A percentile compares a stretch with the other conserved stretches of the same genome.
These are phyloP conservation scores for Petrophora chlorosata DNA, from an alignment of 2,888 invertebrate genomes.

Conservation along the genomic window DNA sequence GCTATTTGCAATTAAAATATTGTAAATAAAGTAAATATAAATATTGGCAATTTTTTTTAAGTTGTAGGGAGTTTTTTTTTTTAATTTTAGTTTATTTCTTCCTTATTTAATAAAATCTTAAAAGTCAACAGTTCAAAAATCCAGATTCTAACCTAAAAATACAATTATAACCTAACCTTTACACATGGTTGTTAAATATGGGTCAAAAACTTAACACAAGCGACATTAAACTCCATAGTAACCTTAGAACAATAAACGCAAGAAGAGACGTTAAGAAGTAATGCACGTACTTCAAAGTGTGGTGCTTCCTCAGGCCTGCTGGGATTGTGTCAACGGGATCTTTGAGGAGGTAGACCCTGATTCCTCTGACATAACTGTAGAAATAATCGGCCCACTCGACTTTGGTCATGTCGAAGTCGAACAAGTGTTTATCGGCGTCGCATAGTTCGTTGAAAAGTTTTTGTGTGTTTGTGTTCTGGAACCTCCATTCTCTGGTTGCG, in stretches of 20 bases:
- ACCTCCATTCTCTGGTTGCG: slow-evolving; percentile 88
- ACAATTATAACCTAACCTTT: background rate
- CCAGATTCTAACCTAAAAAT: background rate
- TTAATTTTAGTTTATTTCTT: background rate
- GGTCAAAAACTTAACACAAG: slow-evolving; percentile 35
- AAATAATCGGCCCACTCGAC: slow-evolving; percentile 89
- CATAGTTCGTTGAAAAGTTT: slow-evolving; percentile 80
- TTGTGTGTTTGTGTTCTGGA: slow-evolving; percentile 84
- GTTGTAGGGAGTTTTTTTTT: too few relatives aligned
- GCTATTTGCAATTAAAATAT: too few relatives aligned
- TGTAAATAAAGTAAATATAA: too few relatives aligned
- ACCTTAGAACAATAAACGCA: slow-evolving; percentile 41
- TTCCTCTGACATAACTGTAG: slow-evolving; percentile 86
- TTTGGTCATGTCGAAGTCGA: slow-evolving; percentile 86
- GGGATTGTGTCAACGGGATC: slow-evolving; percentile 88
- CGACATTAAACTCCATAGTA: slow-evolving; percentile 45
- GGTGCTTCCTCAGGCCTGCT: slow-evolving; percentile 76
- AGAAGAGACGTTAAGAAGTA: slow-evolving; percentile 47
- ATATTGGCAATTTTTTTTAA: too few relatives aligned
- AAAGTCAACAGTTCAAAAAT: background rate
- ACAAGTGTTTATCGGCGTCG: slow-evolving; percentile 83
- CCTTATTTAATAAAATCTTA: background rate
- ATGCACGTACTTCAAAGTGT: slow-evolving; percentile 50
- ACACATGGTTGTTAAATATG: slow-evolving; percentile 1
- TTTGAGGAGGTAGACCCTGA: slow-evolving; percentile 89